Evolutionary conservation across 2,113 vertebrate species (phyloP), one percentile per base, ranked within the genome.

Genomic region (Irena cyanogastra): DNA sequence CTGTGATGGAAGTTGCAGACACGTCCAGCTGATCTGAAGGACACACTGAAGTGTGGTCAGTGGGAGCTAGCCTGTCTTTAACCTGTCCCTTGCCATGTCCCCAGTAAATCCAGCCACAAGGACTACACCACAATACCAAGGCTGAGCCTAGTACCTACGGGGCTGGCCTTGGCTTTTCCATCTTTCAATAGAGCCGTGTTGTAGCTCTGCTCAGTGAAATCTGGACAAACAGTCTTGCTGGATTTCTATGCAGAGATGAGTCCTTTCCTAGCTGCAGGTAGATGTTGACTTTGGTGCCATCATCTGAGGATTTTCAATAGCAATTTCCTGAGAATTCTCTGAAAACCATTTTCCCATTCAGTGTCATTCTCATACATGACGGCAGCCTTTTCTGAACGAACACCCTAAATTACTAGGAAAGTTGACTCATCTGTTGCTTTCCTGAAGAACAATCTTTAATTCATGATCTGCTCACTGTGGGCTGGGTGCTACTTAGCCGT

Each of bases 381-480:
- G 93, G 68, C 87, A 94, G 44, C 53, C 47, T 89, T 90, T 83
- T 94, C 79, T 90, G 80, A 86, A 93, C 85, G 56, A 93, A 64
- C 71, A 81, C 83, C 71, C 64, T 63, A 54, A 90, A 86, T 66
- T 90, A 68, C 79, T 70, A 68, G 85, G 76, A 45, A 86, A 70
- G 56, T 74, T 96, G 95, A 86, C 63, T 96, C 79, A 94, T 96
- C 83, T 86, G 35, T 85, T 95, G 71, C 88, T 59, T 87, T 87
- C 44, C 64, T 86, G 79, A 93, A 81, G 42, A 90, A 60, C 86
- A 53, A 92, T 93, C 88, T 91, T 96, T 89, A 88, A 95, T 90
- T 93, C 83, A 71, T 94, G 44, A 94, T 89, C 71, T 92, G 11
- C 53, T 94, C 7, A 0, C 69, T 49, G 41, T 79, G 72, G 47